Evolutionary conservation across 2,797 vertebrate species (phyloP), one percentile per base, ranked within the genome.

Genomic region (Euphonia xanthogaster): DNA sequence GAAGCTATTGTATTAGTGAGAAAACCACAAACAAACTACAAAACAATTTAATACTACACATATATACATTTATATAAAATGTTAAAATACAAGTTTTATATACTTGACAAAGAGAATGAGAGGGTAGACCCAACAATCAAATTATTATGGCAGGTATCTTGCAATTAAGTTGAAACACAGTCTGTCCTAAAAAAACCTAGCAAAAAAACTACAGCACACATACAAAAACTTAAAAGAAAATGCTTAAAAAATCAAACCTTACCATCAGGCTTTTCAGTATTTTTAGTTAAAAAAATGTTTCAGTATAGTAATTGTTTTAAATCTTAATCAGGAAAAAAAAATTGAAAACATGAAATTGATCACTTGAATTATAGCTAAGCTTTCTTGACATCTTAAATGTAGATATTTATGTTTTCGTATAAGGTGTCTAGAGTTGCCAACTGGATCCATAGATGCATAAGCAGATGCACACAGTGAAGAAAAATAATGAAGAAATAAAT

Each of bases 401-500:
- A 79, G 17, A 40, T 50, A 72, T 57, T 87, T 67, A 55, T 30
- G 17, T 42, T 88, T 94, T 73, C 24, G 50, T 78, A 65, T 21
- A 79, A 79, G 33, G 18, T 67, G 37, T 66, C 86, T 84, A 76
- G n/a, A 60, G 18, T 33, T 86, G 37, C 9, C 45, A 45, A 4
- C 33, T 73, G 21, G 37, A 54, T 55, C 24, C 61, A 67, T 65
- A 74, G 31, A 75, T 54, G 17, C 42, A 85, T 27, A 16, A 81
- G 23, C 17, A 93, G 44, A 74, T 3, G 6, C 53, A 67, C 13
- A 30, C 2, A 63, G 9, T 47, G 15, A 91, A 80, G 53, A 93
- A 77, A 95, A 90, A 48, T 44, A 77, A 65, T 25, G 11, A 79
- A 70, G 33, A 82, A 85, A 79, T 61, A 12, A 14, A 77, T 21